Conservation (phyloP, 2,113 vertebrate genomes). For the Polyodon spathula region DNA sequence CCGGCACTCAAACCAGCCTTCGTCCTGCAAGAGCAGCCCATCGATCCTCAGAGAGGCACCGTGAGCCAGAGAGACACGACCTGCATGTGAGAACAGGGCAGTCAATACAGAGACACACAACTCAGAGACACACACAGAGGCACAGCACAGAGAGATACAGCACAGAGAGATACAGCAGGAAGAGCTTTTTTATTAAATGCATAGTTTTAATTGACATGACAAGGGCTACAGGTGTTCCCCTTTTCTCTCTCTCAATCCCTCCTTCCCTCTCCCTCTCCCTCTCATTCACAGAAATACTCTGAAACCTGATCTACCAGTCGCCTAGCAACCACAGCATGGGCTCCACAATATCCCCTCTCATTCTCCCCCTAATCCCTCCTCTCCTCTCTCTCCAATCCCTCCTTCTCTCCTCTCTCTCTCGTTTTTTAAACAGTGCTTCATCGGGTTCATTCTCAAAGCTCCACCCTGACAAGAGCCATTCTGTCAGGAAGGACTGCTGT, state of each 20-base stretch:
- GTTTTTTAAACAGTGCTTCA: slow-evolving; percentile 12
- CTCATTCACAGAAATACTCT: slow-evolving; percentile 51
- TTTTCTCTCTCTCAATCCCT: not conserved
- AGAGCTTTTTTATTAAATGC: no score
- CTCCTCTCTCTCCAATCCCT: slow-evolving; percentile 26
- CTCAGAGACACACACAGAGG: slow-evolving; percentile 17
- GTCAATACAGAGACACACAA: not conserved
- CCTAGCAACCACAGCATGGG: slow-evolving; percentile 50
- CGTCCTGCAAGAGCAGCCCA: slow-evolving; percentile 72
- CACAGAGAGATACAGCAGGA: no score
- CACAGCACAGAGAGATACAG: no score
- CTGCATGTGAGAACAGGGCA: slow-evolving; percentile 40
- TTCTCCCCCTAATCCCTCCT: slow-evolving; percentile 13
- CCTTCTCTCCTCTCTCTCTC: slow-evolving; percentile 29
- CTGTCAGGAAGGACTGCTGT: slow-evolving; percentile 43
- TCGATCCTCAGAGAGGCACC: slow-evolving; percentile 80
- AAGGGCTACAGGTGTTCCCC: no score
- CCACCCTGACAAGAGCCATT: no score
- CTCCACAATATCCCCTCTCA: slow-evolving; percentile 38
- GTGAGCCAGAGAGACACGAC: slow-evolving; percentile 69
- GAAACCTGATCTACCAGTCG: slow-evolving; percentile 57
- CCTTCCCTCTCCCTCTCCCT: slow-evolving; percentile 13
- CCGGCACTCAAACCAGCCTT: slow-evolving; percentile 93
- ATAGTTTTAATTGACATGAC: no score
- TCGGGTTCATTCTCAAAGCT: slow-evolving; percentile 19